These are phyloP conservation scores for Centropyge bicolor DNA, from an alignment of 2,797 vertebrate genomes.

Conservation along the genomic window DNA sequence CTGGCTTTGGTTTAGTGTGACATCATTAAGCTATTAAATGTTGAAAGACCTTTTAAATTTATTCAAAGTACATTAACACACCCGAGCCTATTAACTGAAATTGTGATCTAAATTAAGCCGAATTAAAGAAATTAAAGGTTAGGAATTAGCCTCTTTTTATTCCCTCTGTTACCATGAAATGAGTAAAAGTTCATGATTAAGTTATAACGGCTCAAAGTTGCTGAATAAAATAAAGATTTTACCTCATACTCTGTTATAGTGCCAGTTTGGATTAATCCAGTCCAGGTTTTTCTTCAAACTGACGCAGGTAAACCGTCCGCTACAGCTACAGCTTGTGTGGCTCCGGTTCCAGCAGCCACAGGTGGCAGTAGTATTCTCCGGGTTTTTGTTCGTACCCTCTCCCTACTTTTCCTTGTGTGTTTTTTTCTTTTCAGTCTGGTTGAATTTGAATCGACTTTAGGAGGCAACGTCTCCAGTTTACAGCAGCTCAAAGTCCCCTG, in stretches of 20 bases:
- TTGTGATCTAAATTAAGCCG: neutral
- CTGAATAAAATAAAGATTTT: neutral
- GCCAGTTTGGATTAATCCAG: constrained; percentile 11
- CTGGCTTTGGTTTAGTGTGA: neutral
- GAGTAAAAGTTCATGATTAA: neutral
- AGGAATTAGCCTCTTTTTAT: neutral
- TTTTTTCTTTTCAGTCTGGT: constrained; percentile 50
- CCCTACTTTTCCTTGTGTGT: constrained; percentile 70
- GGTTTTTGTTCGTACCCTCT: constrained; percentile 74
- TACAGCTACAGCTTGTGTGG: neutral
- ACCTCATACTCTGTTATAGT: neutral
- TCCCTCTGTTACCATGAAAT: neutral
- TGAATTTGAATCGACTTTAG: constrained; percentile 77
- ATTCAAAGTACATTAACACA: neutral
- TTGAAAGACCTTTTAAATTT: neutral
- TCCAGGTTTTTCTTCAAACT: constrained; percentile 69
- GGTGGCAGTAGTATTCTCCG: constrained; percentile 81
- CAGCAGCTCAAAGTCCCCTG: constrained; percentile 71
- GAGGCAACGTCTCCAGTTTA: constrained; percentile 75
- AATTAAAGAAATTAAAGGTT: neutral
- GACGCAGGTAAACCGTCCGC: constrained; percentile 73
- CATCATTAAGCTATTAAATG: neutral
- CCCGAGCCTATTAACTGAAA: neutral
- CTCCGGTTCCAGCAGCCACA: constrained; percentile 85
- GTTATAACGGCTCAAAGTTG: neutral